These are phyloP conservation scores for Alexandromys fortis DNA, from an alignment of 2,113 vertebrate genomes.

Conservation along the genomic window DNA sequence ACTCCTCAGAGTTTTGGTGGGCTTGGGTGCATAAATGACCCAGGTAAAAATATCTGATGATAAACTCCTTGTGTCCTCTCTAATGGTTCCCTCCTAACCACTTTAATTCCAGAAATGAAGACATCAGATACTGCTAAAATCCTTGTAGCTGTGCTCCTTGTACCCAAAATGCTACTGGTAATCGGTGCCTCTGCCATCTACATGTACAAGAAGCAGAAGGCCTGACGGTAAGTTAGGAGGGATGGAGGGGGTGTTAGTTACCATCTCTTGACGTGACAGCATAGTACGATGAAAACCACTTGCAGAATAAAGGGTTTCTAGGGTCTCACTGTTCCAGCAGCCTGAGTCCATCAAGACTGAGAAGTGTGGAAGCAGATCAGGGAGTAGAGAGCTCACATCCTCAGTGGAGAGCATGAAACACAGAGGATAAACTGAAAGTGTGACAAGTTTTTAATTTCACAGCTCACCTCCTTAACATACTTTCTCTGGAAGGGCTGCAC, in stretches of 20 bases:
- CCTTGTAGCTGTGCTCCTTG: neutral
- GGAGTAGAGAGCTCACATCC: neutral
- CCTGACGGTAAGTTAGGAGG: neutral
- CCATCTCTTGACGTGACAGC: neutral
- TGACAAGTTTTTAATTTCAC: no score
- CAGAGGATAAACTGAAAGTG: no score
- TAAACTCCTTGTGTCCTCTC: neutral
- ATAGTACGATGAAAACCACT: neutral
- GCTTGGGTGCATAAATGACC: neutral
- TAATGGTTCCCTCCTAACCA: no score
- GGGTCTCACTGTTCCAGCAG: neutral
- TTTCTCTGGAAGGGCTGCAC: no score
- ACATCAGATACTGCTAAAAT: neutral
- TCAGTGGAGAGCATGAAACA: neutral
- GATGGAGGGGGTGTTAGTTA: neutral
- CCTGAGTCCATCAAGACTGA: neutral
- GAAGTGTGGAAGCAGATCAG: neutral
- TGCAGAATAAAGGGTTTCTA: neutral
- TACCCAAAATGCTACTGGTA: slow-evolving; percentile 30
- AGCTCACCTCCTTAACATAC: no score
- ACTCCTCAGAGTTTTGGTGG: no score
- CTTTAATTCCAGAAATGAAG: neutral
- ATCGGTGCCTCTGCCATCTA: neutral
- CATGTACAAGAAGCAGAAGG: neutral
- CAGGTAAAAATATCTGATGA: neutral